Percentiles rank a stretch among this genome's conserved stretches.
Evolutionary conservation across 2,113 vertebrate species (phyloP).

Genomic region (Balaeniceps rex): DNA sequence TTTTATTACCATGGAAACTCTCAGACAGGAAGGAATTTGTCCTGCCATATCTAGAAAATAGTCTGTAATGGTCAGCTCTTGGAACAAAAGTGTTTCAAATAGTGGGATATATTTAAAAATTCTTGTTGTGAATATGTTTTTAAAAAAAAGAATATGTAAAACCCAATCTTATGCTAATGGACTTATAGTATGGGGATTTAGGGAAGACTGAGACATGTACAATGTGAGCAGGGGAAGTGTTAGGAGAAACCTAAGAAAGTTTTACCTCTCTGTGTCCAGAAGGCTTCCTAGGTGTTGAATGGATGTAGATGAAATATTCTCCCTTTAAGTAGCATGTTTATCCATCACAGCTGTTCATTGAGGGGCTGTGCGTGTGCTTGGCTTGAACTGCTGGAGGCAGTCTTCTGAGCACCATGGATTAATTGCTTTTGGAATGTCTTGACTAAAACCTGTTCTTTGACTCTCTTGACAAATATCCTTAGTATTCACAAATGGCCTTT

Average conservation of each 20-base stretch:
- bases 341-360: not conserved
- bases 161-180: not conserved
- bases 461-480: slow-evolving; percentile 24
- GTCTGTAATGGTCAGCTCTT: slow-evolving; percentile 66
- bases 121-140: not conserved
- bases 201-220: not conserved
- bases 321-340: not conserved
- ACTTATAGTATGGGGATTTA: not conserved
- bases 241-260: not conserved
- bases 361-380: not conserved
- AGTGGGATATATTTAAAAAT: slow-evolving; percentile 45
- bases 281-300: not conserved
- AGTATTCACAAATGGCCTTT: slow-evolving; percentile 3
- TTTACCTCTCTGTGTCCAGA: not conserved
- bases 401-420: not conserved
- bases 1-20: slow-evolving; percentile 71
- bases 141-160: not conserved
- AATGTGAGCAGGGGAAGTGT: not conserved
- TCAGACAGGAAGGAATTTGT: slow-evolving; percentile 72
- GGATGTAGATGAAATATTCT: not conserved
- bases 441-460: slow-evolving; percentile 4
- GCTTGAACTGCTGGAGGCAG: not conserved
- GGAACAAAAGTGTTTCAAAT: slow-evolving; percentile 61
- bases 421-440: slow-evolving; percentile 37
- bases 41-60: slow-evolving; percentile 69